A percentile compares a stretch with the other conserved stretches of the same genome.
These are phyloP conservation scores for Barnardius zonarius DNA, from an alignment of 2,113 vertebrate species.

Conservation along the genomic window DNA sequence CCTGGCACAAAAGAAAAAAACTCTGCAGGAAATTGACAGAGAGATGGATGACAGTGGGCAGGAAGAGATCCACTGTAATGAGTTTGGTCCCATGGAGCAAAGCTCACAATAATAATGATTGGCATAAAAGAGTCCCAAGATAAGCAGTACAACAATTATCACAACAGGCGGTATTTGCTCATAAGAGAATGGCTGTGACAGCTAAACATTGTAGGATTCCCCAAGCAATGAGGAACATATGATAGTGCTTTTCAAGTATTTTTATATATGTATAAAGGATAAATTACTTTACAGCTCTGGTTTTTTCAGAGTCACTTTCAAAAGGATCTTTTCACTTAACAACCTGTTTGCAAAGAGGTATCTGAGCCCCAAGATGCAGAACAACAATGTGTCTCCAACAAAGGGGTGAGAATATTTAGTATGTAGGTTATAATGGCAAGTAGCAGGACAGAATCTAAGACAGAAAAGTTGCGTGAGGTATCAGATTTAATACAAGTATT, in stretches of 20 bases:
- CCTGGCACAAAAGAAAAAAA: background rate
- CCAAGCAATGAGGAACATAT: background rate
- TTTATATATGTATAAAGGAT: background rate
- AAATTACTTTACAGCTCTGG: background rate
- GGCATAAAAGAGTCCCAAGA: background rate
- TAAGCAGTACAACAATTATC: background rate
- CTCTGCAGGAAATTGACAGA: background rate
- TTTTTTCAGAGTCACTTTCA: background rate
- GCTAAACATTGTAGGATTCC: background rate
- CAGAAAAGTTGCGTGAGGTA: background rate
- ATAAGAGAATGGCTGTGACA: background rate
- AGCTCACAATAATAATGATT: constrained; percentile 3
- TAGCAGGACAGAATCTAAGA: background rate
- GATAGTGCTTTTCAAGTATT: background rate
- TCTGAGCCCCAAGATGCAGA: background rate
- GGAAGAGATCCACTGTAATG: background rate
- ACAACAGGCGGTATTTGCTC: background rate
- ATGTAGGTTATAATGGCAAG: background rate
- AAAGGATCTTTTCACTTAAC: background rate
- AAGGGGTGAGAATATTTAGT: background rate
- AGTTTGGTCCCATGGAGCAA: background rate
- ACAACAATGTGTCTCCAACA: background rate
- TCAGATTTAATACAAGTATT: background rate
- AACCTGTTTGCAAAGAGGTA: background rate
- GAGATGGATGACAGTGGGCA: background rate